Evolutionary conservation across 2,797 vertebrate genomes (phyloP).

Genomic region (Takifugu rubripes): DNA sequence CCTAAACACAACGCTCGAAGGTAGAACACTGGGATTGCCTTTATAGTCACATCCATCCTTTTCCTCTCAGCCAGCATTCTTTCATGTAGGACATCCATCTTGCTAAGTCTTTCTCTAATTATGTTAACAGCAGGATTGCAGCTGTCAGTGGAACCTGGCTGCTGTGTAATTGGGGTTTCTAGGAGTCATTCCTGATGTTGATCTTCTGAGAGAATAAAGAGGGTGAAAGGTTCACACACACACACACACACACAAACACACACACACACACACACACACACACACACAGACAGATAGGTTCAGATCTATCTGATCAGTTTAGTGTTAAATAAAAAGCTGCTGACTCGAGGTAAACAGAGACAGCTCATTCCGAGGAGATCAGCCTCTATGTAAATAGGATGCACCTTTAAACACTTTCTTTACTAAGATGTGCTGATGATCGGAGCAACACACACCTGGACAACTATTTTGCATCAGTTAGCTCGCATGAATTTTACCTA

Average conservation of each 20-base stretch:
- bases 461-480: neutral
- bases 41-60: conserved; percentile 48
- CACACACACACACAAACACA: conserved; percentile 10
- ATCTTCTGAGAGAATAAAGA: conserved; percentile 54
- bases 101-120: conserved; percentile 64
- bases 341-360: no score
- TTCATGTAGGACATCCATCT: conserved; percentile 57
- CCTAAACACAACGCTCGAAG: conserved; percentile 7
- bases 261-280: neutral
- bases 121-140: conserved; percentile 73
- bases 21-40: conserved; percentile 10
- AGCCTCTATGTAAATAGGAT: no score
- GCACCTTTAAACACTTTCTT: neutral
- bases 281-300: no score
- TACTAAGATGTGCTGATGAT: conserved; percentile 1
- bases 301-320: no score
- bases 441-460: no score
- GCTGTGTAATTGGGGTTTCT: conserved; percentile 76
- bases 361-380: no score
- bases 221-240: conserved; percentile 71
- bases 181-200: conserved; percentile 57
- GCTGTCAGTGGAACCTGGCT: conserved; percentile 67
- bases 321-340: no score
- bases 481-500: neutral
- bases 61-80: conserved; percentile 42